phyloP scores from a whole-genome alignment of 2,113 vertebrate species.

The Nibea coibor region DNA sequence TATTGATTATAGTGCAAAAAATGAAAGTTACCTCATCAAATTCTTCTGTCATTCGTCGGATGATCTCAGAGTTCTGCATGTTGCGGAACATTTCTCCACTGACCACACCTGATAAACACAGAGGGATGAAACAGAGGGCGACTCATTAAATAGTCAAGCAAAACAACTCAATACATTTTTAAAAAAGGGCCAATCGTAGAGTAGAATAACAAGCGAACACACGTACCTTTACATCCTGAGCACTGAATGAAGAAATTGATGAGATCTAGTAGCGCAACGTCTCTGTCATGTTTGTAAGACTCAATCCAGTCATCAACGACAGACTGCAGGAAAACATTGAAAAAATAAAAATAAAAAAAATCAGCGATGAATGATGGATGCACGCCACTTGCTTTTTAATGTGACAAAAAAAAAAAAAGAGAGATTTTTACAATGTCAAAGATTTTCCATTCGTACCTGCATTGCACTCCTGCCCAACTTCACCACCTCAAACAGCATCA shows the following conservation, averaged over 20 bases:
- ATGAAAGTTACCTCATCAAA: constrained; percentile 93
- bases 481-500: constrained; percentile 99
- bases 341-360: no score
- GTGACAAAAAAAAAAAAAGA: neutral
- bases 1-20: neutral
- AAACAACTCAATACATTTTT: neutral
- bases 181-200: neutral
- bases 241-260: constrained; percentile 99
- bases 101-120: constrained; percentile 90
- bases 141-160: neutral
- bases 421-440: constrained; percentile 3
- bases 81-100: constrained; percentile 98
- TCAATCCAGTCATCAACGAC: constrained; percentile 99
- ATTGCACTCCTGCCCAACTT: constrained; percentile 99
- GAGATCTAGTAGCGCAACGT: constrained; percentile 97
- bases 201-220: neutral
- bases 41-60: constrained; percentile 99
- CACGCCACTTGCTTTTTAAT: neutral
- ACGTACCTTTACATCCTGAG: constrained; percentile 98
- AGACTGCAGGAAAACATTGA: constrained; percentile 84
- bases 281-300: constrained; percentile 97
- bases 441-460: constrained; percentile 86
- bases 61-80: constrained; percentile 99
- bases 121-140: neutral
- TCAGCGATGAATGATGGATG: neutral